A percentile compares a stretch with the other conserved stretches of the same genome.
Evolutionary conservation across 2,113 vertebrate species (phyloP).

Genomic region (Eubucco bourcierii): DNA sequence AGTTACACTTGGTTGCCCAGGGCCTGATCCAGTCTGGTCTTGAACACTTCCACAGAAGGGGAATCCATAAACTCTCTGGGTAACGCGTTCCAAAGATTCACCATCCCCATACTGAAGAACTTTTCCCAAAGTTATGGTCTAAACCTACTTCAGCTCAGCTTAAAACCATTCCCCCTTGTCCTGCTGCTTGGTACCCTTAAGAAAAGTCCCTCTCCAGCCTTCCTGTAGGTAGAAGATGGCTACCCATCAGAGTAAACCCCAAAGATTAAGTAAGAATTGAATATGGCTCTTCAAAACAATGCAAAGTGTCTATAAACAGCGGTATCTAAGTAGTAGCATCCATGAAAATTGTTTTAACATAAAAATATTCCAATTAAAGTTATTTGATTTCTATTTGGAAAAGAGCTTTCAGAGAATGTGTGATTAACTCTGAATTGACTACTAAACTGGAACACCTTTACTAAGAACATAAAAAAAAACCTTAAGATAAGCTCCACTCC

Average conservation of each 20-base stretch:
- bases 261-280: background rate
- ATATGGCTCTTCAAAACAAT: background rate
- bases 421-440: constrained; percentile 23
- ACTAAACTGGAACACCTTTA: background rate
- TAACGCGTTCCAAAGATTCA: too few relatives aligned
- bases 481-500: background rate
- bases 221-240: accelerated
- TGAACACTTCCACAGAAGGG: too few relatives aligned
- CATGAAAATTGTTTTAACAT: background rate
- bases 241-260: background rate
- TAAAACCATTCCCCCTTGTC: too few relatives aligned
- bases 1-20: too few relatives aligned
- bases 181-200: too few relatives aligned
- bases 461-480: background rate
- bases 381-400: constrained; percentile 18
- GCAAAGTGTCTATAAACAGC: background rate
- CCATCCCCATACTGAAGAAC: too few relatives aligned
- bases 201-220: too few relatives aligned
- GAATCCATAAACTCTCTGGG: too few relatives aligned
- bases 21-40: too few relatives aligned
- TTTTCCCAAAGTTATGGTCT: too few relatives aligned
- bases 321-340: background rate
- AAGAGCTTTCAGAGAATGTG: background rate
- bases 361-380: background rate
- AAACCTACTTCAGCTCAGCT: too few relatives aligned